Base-by-base conservation (phyloP, 2,888 invertebrate species). In the Chloroclystis v-ata region DNA sequence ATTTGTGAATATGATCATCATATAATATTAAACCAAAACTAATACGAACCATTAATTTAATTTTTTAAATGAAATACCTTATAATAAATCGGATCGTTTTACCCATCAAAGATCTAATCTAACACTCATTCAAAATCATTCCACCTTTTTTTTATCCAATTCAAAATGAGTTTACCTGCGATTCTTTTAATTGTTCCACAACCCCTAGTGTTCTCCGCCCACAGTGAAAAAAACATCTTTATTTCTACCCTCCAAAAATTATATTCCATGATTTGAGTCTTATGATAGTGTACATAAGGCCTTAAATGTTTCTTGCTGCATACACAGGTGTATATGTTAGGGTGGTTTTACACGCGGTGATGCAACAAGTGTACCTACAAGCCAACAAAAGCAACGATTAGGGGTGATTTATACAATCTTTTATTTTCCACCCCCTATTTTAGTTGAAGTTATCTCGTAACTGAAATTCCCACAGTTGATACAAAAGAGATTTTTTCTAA, bases 341-440 rank as follows among this genome's bases (percentile, higher is more conserved):
- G 43, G 44, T 65, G 59, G 65, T 58, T 68, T 61, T 57, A 56
- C 42, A 11, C 71, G 67, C 64, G 74, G 77, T 78, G 81, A 80
- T 62, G 79, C 78, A 84, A 85, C 86, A 86, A 85, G 86, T 85
- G 85, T 75, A n/a, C n/a, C n/a, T n/a, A 73, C 60, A 59, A 62
- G 57, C 60, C 54, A 79, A 84, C 78, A 84, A 85, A 78, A 73
- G 72, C 54, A 64, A 65, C 82, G 78, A 84, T 85, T 85, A 85
- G 80, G 80, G 79, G 76, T 85, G 86, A 85, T 86, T 86, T 87
- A 85, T 85, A 75, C 67, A 75, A 72, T 70, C 76, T 66, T 78
- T 85, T 82, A 80, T 82, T 82, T 81, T 80, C 78, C 82, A 79
- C 82, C 84, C 83, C 63, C 79, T 52, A 67, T 61, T 72, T 67